A percentile compares a stretch with the other conserved stretches of the same genome.
These are phyloP conservation scores for Drosophila baimaii DNA, from an alignment of 1,140 invertebrate genomes.

Conservation along the genomic window DNA sequence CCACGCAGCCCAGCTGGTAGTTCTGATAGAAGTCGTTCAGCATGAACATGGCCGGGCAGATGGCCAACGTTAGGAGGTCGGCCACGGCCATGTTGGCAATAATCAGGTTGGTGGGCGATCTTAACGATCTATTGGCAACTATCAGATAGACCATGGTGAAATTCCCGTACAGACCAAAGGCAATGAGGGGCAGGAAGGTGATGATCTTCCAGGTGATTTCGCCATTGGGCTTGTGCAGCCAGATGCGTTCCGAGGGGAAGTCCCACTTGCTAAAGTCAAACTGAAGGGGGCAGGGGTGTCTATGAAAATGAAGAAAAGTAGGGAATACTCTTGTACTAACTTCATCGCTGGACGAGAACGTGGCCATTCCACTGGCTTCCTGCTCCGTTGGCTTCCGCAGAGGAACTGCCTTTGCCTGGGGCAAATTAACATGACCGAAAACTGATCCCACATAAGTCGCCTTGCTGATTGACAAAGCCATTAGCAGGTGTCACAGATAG, in stretches of 20 bases:
- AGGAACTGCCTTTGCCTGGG: conserved; percentile 39
- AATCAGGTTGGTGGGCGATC: conserved; percentile 91
- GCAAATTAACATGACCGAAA: conserved; percentile 60
- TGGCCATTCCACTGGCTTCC: conserved; percentile 42
- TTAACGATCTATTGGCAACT: conserved; percentile 87
- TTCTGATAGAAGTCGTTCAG: conserved; percentile 90
- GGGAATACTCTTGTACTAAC: conserved; percentile 10
- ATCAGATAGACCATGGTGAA: conserved; percentile 89
- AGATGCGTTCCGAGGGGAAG: conserved; percentile 85
- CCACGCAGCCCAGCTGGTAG: conserved; percentile 88
- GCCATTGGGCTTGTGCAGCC: conserved; percentile 86
- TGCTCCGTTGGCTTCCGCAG: conserved; percentile 5
- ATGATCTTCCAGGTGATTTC: conserved; percentile 88
- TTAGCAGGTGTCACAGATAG: conserved; percentile 75
- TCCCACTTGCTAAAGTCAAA: conserved; percentile 77
- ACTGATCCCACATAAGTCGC: conserved; percentile 59
- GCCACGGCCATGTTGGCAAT: conserved; percentile 92
- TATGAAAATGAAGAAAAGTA: background rate
- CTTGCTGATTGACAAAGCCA: conserved; percentile 71
- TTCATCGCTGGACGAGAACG: conserved; percentile 21
- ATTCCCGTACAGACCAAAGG: conserved; percentile 90
- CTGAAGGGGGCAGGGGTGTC: conserved; percentile 19
- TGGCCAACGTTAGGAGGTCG: conserved; percentile 89
- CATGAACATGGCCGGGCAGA: conserved; percentile 90
- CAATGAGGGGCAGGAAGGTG: conserved; percentile 87